phyloP scores from a whole-genome alignment of 2,113 vertebrate species.

The Callopanchax toddi region DNA sequence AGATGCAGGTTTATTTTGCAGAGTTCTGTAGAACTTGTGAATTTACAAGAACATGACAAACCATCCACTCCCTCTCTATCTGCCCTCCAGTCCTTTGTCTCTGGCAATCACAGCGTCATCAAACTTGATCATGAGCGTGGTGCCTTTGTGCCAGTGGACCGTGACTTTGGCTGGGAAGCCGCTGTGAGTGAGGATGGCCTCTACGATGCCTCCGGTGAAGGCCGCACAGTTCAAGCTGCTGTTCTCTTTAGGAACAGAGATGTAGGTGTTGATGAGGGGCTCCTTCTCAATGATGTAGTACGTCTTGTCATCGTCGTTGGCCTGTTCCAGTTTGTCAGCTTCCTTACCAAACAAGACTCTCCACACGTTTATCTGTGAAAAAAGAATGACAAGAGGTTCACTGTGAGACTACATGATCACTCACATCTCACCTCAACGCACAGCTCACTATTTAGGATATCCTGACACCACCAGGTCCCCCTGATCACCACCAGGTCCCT shows the following conservation, averaged over 20 bases:
- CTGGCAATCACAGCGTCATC: conserved; percentile 90
- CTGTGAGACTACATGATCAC: background rate
- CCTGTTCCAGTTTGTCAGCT: conserved; percentile 94
- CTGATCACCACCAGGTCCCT: too few species aligned
- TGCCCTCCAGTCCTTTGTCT: conserved; percentile 89
- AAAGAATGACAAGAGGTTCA: background rate
- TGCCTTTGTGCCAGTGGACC: conserved; percentile 96
- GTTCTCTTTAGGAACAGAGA: conserved; percentile 94
- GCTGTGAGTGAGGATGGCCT: conserved; percentile 89
- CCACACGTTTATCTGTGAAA: conserved; percentile 81
- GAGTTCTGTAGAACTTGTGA: background rate
- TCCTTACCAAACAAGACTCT: conserved; percentile 91
- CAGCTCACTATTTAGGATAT: too few species aligned
- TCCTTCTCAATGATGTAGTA: conserved; percentile 96
- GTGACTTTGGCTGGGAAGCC: conserved; percentile 94
- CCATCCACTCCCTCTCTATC: conserved; percentile 63
- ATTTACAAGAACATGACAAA: background rate
- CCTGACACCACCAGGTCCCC: too few species aligned
- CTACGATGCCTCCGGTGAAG: conserved; percentile 90
- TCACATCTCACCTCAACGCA: too few species aligned
- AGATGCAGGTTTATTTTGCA: background rate
- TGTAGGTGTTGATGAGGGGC: conserved; percentile 90
- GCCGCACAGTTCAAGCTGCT: conserved; percentile 95
- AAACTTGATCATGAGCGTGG: conserved; percentile 97
- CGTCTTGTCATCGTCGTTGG: conserved; percentile 93